Percentiles rank a stretch among this genome's conserved stretches.
Conservation (phyloP, 2,113 vertebrate species). For the Mandrillus leucophaeus region DNA sequence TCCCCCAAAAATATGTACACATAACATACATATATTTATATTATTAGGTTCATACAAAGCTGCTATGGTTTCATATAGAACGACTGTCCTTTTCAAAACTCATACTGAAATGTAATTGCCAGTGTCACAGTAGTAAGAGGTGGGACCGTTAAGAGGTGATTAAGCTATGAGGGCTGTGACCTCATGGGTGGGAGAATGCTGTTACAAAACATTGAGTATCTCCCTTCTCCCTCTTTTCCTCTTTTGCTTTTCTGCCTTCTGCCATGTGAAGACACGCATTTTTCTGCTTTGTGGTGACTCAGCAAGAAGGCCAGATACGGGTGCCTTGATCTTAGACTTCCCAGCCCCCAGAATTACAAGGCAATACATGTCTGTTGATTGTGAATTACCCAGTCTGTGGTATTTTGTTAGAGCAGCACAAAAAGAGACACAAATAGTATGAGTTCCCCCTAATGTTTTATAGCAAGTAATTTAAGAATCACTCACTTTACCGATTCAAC, state of each 20-base stretch:
- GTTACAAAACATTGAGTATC: neutral
- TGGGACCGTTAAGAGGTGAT: neutral
- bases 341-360: neutral
- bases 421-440: neutral
- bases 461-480: neutral
- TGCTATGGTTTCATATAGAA: neutral
- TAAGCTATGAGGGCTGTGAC: neutral
- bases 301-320: neutral
- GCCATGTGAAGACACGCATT: accelerated
- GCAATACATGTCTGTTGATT: neutral
- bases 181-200: neutral
- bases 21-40: neutral
- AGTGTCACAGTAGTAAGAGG: no score
- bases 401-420: neutral
- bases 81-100: neutral
- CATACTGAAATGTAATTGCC: neutral
- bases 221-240: neutral
- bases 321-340: neutral
- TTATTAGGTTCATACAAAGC: neutral
- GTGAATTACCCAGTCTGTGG: neutral
- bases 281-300: neutral
- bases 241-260: neutral
- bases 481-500: neutral
- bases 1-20: neutral
- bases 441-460: neutral